phyloP scores from a whole-genome alignment of 2,888 invertebrate species.

The Himalopsyche japonica region DNA sequence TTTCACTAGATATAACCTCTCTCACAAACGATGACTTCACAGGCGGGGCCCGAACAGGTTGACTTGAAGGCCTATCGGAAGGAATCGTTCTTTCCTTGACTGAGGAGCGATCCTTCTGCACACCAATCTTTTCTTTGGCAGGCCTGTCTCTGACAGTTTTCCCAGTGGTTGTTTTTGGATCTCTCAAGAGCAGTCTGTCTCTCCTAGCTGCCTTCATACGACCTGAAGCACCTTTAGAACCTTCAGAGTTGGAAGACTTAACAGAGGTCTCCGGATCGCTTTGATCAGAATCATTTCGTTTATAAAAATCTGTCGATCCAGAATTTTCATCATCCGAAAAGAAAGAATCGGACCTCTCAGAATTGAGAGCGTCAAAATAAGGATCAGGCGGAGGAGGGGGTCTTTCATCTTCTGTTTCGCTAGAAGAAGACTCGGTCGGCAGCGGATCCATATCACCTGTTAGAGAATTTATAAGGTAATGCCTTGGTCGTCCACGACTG shows the following conservation, averaged over 20 bases:
- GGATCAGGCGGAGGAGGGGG: constrained; percentile 36
- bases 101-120: constrained; percentile 50
- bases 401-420: constrained; percentile 40
- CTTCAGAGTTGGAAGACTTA: constrained; percentile 62
- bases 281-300: constrained; percentile 56
- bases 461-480: constrained; percentile 87
- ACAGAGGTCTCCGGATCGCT: constrained; percentile 63
- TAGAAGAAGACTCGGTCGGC: constrained; percentile 49
- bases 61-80: constrained; percentile 25
- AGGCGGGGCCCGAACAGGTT: constrained; percentile 17
- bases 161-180: constrained; percentile 45
- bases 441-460: constrained; percentile 85
- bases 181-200: constrained; percentile 46
- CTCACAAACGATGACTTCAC: constrained; percentile 36
- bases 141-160: constrained; percentile 52
- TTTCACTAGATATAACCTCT: constrained; percentile 46
- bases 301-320: constrained; percentile 57
- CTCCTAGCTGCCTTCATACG: constrained; percentile 18
- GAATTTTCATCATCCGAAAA: constrained; percentile 67
- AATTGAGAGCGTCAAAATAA: constrained; percentile 48
- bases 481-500: constrained; percentile 69
- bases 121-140: constrained; percentile 52
- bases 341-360: constrained; percentile 56
- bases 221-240: constrained; percentile 53
- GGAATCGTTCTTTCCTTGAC: constrained; percentile 46